These are phyloP conservation scores for Pristionchus exspectatus DNA, from an alignment of 2,888 invertebrate genomes.

Conservation along the genomic window DNA sequence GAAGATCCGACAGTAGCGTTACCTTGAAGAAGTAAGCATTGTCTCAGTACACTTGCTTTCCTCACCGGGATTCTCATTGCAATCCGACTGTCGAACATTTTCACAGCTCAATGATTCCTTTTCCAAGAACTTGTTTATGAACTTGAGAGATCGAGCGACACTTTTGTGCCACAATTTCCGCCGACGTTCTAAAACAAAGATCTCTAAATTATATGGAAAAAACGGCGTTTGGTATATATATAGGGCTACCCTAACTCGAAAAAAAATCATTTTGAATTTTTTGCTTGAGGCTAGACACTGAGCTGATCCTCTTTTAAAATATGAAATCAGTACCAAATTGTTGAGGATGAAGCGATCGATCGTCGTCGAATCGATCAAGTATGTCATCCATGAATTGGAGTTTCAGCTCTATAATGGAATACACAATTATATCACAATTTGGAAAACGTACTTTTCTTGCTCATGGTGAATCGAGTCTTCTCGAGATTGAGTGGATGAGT, in stretches of 20 bases:
- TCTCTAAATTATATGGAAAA: too few relatives aligned
- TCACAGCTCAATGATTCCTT: neutral
- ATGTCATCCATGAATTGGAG: constrained; percentile 34
- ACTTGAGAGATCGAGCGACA: neutral
- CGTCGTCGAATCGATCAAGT: constrained; percentile 35
- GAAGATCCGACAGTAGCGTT: neutral
- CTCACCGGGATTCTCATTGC: neutral
- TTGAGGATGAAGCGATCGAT: neutral
- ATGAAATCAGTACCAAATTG: neutral
- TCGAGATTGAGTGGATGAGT: constrained; percentile 17
- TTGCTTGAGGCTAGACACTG: too few relatives aligned
- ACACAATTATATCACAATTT: neutral
- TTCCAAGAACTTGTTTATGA: constrained; percentile 24
- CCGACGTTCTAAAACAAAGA: neutral
- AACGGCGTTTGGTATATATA: neutral
- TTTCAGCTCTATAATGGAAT: constrained; percentile 9
- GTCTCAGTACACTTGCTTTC: neutral
- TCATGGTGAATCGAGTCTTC: constrained; percentile 31
- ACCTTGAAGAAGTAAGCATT: neutral
- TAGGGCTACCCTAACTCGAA: too few relatives aligned
- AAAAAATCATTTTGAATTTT: too few relatives aligned
- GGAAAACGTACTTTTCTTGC: neutral
- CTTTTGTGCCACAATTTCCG: constrained; percentile 10
- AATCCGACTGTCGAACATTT: neutral
- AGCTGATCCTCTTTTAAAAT: neutral